Evolutionary conservation across 2,888 invertebrate species (phyloP).

Genomic region (Lithosia quadra): DNA sequence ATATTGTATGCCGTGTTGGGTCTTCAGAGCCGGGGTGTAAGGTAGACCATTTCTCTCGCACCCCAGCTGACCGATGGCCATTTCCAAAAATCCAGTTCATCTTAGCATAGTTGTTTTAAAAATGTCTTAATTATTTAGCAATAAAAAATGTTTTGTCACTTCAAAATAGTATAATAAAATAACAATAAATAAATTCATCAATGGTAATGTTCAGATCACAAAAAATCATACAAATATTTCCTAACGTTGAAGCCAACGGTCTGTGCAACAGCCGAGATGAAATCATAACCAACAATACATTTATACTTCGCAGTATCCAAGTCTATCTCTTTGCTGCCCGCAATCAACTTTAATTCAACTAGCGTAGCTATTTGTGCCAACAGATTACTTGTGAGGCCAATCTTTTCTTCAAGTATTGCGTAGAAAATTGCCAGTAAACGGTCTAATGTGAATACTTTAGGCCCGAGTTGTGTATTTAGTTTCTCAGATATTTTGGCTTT

Average conservation of each 20-base stretch:
- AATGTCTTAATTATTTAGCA: not conserved
- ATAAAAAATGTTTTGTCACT: not conserved
- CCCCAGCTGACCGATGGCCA: no score
- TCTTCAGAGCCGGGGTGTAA: no score
- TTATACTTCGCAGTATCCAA: constrained; percentile 94
- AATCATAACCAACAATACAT: constrained; percentile 94
- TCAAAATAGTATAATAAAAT: not conserved
- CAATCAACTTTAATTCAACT: constrained; percentile 93
- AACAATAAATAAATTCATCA: constrained; percentile 17
- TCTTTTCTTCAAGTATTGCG: constrained; percentile 94
- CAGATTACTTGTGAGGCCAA: constrained; percentile 95
- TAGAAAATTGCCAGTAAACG: constrained; percentile 95
- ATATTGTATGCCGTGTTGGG: no score
- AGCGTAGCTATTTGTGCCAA: constrained; percentile 95
- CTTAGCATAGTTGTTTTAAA: no score
- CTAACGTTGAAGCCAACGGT: constrained; percentile 92
- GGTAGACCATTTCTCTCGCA: no score
- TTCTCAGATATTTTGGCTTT: constrained; percentile 86
- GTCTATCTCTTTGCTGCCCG: constrained; percentile 90
- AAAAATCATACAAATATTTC: constrained; percentile 92
- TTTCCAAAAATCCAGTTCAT: no score
- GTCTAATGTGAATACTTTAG: constrained; percentile 93
- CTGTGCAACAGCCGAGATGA: constrained; percentile 92
- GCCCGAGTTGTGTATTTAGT: constrained; percentile 91
- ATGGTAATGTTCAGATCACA: constrained; percentile 54